Conservation (phyloP, 1,140 invertebrate genomes). For the Gonioctena quinquepunctata region DNA sequence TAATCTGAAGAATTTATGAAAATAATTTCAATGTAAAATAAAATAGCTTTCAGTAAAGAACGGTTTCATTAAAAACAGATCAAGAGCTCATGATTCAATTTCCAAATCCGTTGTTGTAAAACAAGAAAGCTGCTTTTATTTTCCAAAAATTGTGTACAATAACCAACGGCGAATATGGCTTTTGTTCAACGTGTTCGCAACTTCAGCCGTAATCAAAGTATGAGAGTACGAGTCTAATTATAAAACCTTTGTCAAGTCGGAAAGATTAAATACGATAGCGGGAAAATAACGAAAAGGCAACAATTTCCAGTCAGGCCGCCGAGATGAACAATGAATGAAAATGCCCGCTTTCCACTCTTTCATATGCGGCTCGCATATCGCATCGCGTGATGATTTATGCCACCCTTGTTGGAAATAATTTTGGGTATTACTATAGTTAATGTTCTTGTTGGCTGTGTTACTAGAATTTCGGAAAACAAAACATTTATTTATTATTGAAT, state of each 20-base stretch:
- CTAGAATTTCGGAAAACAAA: too few species aligned
- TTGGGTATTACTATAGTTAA: too few species aligned
- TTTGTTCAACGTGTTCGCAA: not conserved
- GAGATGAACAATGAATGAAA: not conserved
- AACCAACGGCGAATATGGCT: not conserved
- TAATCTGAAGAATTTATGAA: too few species aligned
- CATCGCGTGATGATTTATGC: not conserved
- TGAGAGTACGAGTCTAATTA: conserved; percentile 7
- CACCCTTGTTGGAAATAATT: too few species aligned
- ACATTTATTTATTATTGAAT: too few species aligned
- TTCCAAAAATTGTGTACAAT: not conserved
- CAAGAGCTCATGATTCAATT: not conserved
- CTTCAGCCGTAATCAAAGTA: not conserved
- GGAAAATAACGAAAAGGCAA: not conserved
- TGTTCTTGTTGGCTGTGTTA: too few species aligned
- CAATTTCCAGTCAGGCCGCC: not conserved
- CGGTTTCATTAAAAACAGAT: not conserved
- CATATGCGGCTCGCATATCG: not conserved
- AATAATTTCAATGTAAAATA: too few species aligned
- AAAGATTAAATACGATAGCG: conserved; percentile 5
- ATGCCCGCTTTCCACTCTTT: not conserved
- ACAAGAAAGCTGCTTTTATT: not conserved
- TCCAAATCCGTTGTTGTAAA: not conserved
- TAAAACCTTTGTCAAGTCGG: conserved; percentile 5
- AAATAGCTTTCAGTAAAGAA: not conserved